Evolutionary conservation across 2,797 vertebrate species (phyloP), one percentile per base, ranked within the genome.

Genomic region (Mormyrus proboscirostris): DNA sequence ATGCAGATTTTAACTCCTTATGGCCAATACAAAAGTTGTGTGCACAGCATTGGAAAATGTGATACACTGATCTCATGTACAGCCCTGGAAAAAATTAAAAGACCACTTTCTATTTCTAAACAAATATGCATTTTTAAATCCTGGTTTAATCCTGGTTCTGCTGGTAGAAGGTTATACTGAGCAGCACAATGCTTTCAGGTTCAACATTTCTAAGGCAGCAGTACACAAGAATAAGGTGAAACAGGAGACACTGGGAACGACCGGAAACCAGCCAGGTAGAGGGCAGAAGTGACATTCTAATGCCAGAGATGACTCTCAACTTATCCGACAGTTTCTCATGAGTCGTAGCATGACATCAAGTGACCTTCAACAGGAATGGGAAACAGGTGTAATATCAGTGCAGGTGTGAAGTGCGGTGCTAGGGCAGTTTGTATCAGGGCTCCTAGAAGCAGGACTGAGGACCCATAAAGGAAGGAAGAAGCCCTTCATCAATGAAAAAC

Each of bases 281-380:
- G 0, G 55, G 5, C 19, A 0, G n/a, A 59, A 22, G 62, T 0
- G 0, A 33, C 9, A 0, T 33, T 33, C 3, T 69, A 4, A 69
- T 59, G 57, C 5, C 57, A 22, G 57, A n/a, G 6, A 59, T 59
- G 7, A 59, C n/a, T 0, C 6, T 8, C 1, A 59, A 22, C n/a
- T 59, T 59, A 59, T 59, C n/a, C 0, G 7, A 8, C 57, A 2
- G 0, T 22, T 59, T 59, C n/a, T 22, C 2, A 59, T 59, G n/a
- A 59, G 8, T 59, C 2, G 0, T 0, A 22, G 55, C 5, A 59
- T 59, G 55, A n/a, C 0, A 22, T 22, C 19, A n/a, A n/a, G 6
- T 53, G 51, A 53, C 51, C 51, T 53, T 53, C 51, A 16, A 16
- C 0, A 22, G 55, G 55, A 59, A 59, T 59, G 6, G 55, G 19